These are phyloP conservation scores for Hucho hucho DNA, from an alignment of 2,113 vertebrate species.

Conservation along the genomic window DNA sequence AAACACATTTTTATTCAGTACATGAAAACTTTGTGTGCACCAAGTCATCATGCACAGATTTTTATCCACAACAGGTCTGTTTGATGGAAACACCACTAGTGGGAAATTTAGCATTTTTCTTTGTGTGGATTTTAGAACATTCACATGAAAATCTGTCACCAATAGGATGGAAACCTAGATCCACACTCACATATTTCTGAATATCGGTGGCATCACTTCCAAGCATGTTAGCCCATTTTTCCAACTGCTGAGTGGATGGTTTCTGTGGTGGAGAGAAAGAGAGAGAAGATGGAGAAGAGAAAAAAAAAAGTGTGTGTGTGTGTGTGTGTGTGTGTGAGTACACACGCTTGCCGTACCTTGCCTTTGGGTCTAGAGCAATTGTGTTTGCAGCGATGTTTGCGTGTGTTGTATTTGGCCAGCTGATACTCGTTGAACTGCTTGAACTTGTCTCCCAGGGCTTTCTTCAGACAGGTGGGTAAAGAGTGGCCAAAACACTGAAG, in stretches of 20 bases:
- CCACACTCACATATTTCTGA: constrained; percentile 60
- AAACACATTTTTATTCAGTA: too few relatives aligned
- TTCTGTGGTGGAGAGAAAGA: constrained; percentile 40
- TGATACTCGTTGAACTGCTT: constrained; percentile 86
- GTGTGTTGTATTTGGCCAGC: constrained; percentile 87
- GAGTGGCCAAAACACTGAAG: constrained; percentile 71
- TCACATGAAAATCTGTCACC: background rate
- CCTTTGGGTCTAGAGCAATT: constrained; percentile 28
- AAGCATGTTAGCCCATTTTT: constrained; percentile 54
- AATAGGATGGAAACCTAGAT: background rate
- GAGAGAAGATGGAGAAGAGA: background rate
- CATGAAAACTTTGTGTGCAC: too few relatives aligned
- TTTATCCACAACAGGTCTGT: too few relatives aligned
- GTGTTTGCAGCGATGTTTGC: constrained; percentile 82
- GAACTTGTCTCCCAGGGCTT: constrained; percentile 82
- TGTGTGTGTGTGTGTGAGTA: constrained; percentile 9
- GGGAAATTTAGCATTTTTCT: too few relatives aligned
- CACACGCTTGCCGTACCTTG: constrained; percentile 47
- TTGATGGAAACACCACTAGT: too few relatives aligned
- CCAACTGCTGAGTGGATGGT: constrained; percentile 33
- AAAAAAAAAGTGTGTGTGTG: background rate
- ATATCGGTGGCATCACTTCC: constrained; percentile 38
- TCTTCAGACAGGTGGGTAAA: constrained; percentile 82
- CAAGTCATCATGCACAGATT: too few relatives aligned
- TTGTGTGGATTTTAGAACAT: too few relatives aligned